Evolutionary conservation across 2,113 vertebrate genomes (phyloP), one percentile per base, ranked within the genome.

Genomic region (Sitta europaea): DNA sequence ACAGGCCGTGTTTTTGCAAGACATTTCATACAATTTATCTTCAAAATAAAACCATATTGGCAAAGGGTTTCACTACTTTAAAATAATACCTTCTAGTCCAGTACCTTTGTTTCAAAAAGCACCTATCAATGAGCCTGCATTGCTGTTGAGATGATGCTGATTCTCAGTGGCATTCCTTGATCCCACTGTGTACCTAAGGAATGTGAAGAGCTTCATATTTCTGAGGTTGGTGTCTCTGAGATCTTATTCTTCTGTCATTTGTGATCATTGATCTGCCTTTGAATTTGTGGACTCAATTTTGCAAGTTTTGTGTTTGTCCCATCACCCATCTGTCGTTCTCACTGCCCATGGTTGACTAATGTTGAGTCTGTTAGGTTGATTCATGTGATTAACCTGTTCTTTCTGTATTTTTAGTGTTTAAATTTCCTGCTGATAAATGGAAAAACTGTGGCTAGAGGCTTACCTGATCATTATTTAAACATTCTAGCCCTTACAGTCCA

Each of bases 261-360:
- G 23, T 45, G 35, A 2, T 28, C 31, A 50, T 47, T 86, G 58
- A 63, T 59, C 38, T 75, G 18, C 22, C 57, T 17, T 85, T 92
- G 53, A 89, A 47, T 78, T 82, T 48, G 31, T 50, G 40, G 43
- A 38, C n/a, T 86, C 17, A 48, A 12, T 74, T 55, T 74, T 68
- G 25, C 28, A 68, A 53, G 28, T 81, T 92, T 38, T 79, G 12
- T 63, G 8, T 76, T 63, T 61, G 19, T 68, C 19, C 21, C 2
- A 0, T 83, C 13, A 9, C 71, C 43, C 6, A 5, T 86, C 23
- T 35, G 7, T 78, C 0, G 0, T n/a, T 5, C 5, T 9, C 0
- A 1, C 10, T 11, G 25, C 24, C 11, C 25, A 5, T 28, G 48
- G 77, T 43, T 62, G 43, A 29, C 20, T 38, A 14, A 10, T 22